These are phyloP conservation scores for Raja brachyura DNA, from an alignment of 2,113 vertebrate species.

Conservation along the genomic window DNA sequence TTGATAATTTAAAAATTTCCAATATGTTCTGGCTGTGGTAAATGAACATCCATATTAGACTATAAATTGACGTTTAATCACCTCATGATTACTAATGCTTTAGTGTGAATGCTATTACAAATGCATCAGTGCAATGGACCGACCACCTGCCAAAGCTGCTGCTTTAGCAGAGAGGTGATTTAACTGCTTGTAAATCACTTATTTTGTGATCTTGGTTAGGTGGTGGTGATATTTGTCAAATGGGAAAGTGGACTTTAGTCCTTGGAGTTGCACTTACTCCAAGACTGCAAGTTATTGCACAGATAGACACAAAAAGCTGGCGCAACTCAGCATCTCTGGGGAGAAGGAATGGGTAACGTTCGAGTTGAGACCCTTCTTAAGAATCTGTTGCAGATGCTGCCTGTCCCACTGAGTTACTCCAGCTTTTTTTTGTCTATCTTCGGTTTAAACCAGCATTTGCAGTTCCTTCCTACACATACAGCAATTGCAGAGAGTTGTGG, in stretches of 20 bases:
- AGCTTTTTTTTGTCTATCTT: too few relatives aligned
- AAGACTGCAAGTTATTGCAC: too few relatives aligned
- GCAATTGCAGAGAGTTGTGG: too few relatives aligned
- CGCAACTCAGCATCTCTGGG: too few relatives aligned
- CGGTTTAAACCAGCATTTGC: too few relatives aligned
- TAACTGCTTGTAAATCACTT: not conserved
- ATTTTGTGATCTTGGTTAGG: not conserved
- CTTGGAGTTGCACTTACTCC: not conserved
- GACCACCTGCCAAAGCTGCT: not conserved
- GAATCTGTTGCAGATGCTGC: too few relatives aligned
- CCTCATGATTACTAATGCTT: not conserved
- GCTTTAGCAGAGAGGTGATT: not conserved
- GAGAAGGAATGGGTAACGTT: too few relatives aligned
- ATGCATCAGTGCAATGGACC: not conserved
- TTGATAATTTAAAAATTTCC: not conserved
- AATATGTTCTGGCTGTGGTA: not conserved
- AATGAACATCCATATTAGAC: not conserved
- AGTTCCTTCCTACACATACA: too few relatives aligned
- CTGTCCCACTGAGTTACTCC: too few relatives aligned
- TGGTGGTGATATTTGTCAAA: not conserved
- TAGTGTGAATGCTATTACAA: not conserved
- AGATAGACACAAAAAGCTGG: too few relatives aligned
- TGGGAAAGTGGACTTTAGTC: not conserved
- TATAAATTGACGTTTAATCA: not conserved
- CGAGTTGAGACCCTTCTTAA: too few relatives aligned